phyloP scores from a whole-genome alignment of 1,140 invertebrate species.

The Rhyzopertha dominica region DNA sequence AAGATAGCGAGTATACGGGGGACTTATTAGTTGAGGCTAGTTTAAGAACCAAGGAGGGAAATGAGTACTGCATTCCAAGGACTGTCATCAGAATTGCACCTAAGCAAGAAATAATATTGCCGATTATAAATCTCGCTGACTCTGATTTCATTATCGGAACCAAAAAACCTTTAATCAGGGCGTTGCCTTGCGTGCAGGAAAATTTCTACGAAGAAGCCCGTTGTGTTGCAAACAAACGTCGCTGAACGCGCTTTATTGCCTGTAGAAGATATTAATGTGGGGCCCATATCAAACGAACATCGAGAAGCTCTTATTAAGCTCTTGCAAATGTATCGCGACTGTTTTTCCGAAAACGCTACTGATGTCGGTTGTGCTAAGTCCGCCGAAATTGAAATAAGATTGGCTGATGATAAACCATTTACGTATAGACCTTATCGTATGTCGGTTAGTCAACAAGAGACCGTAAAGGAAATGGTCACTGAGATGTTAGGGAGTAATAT shows the following conservation, averaged over 20 bases:
- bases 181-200: not conserved
- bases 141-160: no score
- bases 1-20: no score
- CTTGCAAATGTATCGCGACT: constrained; percentile 16
- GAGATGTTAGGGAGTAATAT: constrained; percentile 33
- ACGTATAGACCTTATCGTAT: no score
- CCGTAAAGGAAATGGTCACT: constrained; percentile 31
- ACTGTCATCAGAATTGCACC: no score
- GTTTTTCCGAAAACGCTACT: constrained; percentile 14
- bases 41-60: no score
- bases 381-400: constrained; percentile 29
- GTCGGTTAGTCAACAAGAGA: constrained; percentile 26
- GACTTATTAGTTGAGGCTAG: no score
- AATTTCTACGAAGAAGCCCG: constrained; percentile 6
- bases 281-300: constrained; percentile 10
- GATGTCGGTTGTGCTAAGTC: constrained; percentile 25
- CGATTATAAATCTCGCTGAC: no score
- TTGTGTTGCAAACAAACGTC: no score
- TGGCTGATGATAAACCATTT: constrained; percentile 29
- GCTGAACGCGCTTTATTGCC: not conserved
- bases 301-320: constrained; percentile 13
- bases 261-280: constrained; percentile 8
- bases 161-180: no score
- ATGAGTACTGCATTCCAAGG: no score
- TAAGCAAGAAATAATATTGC: no score